phyloP scores from a whole-genome alignment of 2,888 invertebrate species.

The Lymantria dispar region DNA sequence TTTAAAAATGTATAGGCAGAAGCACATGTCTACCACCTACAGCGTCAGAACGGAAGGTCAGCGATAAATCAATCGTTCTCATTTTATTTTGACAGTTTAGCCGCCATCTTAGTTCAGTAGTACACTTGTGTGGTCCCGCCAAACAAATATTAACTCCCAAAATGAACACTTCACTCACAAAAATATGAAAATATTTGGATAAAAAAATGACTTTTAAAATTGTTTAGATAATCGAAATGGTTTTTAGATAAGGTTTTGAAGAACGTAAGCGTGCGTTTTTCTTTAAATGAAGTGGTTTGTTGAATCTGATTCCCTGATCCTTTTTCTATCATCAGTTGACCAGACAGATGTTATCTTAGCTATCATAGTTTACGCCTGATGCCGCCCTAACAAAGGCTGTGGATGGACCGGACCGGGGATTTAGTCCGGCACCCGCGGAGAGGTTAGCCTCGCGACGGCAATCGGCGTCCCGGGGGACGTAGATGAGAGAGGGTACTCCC shows the following conservation, averaged over 20 bases:
- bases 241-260: slow-evolving; percentile 5
- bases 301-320: too few species aligned
- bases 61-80: slow-evolving; percentile 35
- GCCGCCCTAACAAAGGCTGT: too few species aligned
- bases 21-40: slow-evolving; percentile 32
- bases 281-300: too few species aligned
- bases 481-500: too few species aligned
- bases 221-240: slow-evolving; percentile 1
- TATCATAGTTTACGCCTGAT: too few species aligned
- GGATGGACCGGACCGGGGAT: too few species aligned
- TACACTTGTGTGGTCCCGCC: slow-evolving; percentile 50
- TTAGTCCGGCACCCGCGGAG: too few species aligned
- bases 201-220: slow-evolving; percentile 5
- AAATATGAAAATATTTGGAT: not conserved
- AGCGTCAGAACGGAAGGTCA: slow-evolving; percentile 20
- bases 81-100: slow-evolving; percentile 37
- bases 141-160: slow-evolving; percentile 4
- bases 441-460: too few species aligned
- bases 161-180: not conserved
- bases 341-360: too few species aligned
- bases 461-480: too few species aligned
- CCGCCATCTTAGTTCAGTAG: slow-evolving; percentile 42
- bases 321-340: too few species aligned
- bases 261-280: not conserved
- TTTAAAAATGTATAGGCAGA: slow-evolving; percentile 1